Evolutionary conservation across 1,140 invertebrate genomes (phyloP).

Genomic region (Nylanderia fulva): DNA sequence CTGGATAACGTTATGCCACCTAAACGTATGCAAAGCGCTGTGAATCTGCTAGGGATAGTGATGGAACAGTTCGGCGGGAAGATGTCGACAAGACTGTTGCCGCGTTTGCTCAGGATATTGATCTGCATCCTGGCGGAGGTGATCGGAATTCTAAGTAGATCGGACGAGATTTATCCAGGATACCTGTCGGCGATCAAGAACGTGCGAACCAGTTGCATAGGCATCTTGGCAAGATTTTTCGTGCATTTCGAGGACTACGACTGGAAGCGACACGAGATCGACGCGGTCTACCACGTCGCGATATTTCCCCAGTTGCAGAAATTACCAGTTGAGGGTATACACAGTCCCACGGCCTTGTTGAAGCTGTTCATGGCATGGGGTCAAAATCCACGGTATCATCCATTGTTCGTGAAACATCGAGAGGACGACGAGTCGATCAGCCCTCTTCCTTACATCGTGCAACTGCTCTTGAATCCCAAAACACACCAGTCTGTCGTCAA

Average conservation of each 20-base stretch:
- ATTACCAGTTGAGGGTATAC: constrained; percentile 92
- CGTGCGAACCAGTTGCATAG: constrained; percentile 88
- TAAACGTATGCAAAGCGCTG: constrained; percentile 90
- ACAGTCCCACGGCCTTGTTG: constrained; percentile 93
- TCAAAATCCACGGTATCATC: constrained; percentile 91
- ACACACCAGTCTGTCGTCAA: constrained; percentile 89
- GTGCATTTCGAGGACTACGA: constrained; percentile 91
- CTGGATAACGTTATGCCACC: constrained; percentile 89
- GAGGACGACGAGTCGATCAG: constrained; percentile 84
- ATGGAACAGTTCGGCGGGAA: constrained; percentile 94
- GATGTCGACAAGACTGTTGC: constrained; percentile 89
- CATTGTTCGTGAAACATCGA: constrained; percentile 89
- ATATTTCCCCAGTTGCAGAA: constrained; percentile 94
- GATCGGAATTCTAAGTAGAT: constrained; percentile 87
- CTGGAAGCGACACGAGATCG: constrained; percentile 90
- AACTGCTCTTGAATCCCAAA: constrained; percentile 90
- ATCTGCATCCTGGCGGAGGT: constrained; percentile 89
- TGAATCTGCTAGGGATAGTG: constrained; percentile 92
- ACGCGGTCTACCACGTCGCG: constrained; percentile 91
- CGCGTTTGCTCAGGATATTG: constrained; percentile 90
- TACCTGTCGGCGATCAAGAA: constrained; percentile 90
- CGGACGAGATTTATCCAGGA: constrained; percentile 87
- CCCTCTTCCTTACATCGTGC: constrained; percentile 89
- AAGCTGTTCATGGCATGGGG: constrained; percentile 93
- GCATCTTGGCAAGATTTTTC: constrained; percentile 91